phyloP scores from a whole-genome alignment of 92 coral and sea anemone genomes.

The Meandrina meandrites region DNA sequence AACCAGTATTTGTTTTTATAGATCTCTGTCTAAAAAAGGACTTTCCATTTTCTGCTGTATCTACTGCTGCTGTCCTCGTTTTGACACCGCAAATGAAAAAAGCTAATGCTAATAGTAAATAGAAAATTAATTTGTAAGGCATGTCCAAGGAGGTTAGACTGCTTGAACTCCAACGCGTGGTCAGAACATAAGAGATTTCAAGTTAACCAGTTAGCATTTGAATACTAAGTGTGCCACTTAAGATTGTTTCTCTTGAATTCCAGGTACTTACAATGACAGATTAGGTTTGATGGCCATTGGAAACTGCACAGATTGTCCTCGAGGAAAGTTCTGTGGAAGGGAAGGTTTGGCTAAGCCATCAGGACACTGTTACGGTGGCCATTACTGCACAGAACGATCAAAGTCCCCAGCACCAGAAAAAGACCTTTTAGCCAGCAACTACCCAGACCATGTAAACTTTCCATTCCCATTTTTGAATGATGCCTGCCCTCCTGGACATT shows the following conservation, averaged over 20 bases:
- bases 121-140: too few species aligned
- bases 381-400: conserved; percentile 87
- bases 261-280: conserved; percentile 84
- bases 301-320: conserved; percentile 83
- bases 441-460: conserved; percentile 54
- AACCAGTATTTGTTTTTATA: background rate
- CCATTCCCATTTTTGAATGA: conserved; percentile 81
- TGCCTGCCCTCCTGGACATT: conserved; percentile 97
- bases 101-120: too few species aligned
- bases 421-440: conserved; percentile 65
- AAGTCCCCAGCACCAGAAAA: conserved; percentile 76
- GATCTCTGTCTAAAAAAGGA: background rate
- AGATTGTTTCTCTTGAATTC: background rate
- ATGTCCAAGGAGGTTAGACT: background rate
- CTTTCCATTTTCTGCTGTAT: too few species aligned
- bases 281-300: conserved; percentile 69
- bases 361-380: conserved; percentile 85
- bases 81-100: background rate
- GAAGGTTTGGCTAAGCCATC: conserved; percentile 80
- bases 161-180: background rate
- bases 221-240: background rate
- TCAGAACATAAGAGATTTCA: background rate
- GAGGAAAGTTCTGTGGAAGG: conserved; percentile 85
- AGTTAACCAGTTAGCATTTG: background rate
- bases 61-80: too few species aligned